Base-by-base conservation (phyloP, 2,113 vertebrate genomes). In the Petroica traversi region DNA sequence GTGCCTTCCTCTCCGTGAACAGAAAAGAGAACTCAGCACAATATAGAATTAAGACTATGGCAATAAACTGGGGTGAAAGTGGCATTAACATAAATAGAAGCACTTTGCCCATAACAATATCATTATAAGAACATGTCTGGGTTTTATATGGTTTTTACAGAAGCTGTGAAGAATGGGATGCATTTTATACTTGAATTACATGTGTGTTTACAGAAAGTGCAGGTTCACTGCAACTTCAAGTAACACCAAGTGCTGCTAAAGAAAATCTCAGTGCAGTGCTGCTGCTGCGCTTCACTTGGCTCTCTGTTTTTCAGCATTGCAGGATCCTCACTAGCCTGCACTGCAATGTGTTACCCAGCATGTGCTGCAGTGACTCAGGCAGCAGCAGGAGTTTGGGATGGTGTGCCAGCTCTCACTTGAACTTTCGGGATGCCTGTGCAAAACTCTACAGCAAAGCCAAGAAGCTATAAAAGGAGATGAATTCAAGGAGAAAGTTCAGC, bases 291-390 rank as follows among this genome's bases (percentile, higher is more conserved):
- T 46, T 25, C 41, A 2, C 71, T 55, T 36, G 28, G 29, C 85
- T 51, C 4, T 64, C 73, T 85, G 91, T 33, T 92, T 57, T n/a
- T 15, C 54, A 89, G 96, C 93, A 93, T 3, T 95, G 92, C 94
- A 94, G 93, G 92, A 79, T 12, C 55, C 78, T 63, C 81, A 31
- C 10, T 67, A 77, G 91, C 7, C 82, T 57, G 93, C 83, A 75
- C 91, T 89, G 92, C 91, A 91, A 88, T 57, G 3, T 1, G n/a
- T 43, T 46, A 68, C 64, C 85, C 90, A 92, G 86, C 77, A 23
- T 81, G 90, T 91, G 83, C 91, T 12, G 63, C 95, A 95, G 7
- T 96, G 94, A 97, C 87, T 96, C 93, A 93, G 92, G 55, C 89
- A 93, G 1, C 92, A 94, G 92, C 78, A 20, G 16, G 85, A 95